Percentiles rank a stretch among this genome's conserved stretches.
phyloP scores from a whole-genome alignment of 2,797 vertebrate genomes.

The Thamnophis elegans region DNA sequence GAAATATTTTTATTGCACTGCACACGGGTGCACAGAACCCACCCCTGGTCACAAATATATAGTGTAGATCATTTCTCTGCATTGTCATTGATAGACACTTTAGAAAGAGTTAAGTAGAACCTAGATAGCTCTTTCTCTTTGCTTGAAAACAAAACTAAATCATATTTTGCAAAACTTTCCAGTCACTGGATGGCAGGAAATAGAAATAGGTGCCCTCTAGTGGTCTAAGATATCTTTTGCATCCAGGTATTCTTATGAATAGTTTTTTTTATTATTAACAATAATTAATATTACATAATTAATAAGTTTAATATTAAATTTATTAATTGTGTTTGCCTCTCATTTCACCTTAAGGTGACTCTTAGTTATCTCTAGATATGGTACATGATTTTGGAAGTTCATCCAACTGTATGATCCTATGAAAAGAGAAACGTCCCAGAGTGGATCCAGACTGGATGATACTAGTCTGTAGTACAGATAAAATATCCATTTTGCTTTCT shows the following conservation, averaged over 20 bases:
- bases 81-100: neutral
- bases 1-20: too few relatives aligned
- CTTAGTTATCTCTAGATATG: neutral
- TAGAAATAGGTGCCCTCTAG: neutral
- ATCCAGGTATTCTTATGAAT: neutral
- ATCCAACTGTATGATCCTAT: neutral
- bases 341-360: neutral
- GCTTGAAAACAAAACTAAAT: neutral
- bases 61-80: neutral
- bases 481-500: neutral
- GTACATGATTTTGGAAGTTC: neutral
- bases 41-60: neutral
- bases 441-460: neutral
- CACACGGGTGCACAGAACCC: too few relatives aligned
- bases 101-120: neutral
- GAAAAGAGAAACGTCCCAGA: neutral
- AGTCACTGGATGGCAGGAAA: neutral
- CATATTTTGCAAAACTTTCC: neutral
- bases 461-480: neutral
- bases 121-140: neutral
- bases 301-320: neutral
- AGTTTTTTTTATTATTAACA: neutral
- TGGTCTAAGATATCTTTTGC: neutral
- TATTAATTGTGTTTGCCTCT: neutral
- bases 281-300: neutral